phyloP scores from a whole-genome alignment of 2,888 invertebrate genomes.

The Alloscopus bannaensis region DNA sequence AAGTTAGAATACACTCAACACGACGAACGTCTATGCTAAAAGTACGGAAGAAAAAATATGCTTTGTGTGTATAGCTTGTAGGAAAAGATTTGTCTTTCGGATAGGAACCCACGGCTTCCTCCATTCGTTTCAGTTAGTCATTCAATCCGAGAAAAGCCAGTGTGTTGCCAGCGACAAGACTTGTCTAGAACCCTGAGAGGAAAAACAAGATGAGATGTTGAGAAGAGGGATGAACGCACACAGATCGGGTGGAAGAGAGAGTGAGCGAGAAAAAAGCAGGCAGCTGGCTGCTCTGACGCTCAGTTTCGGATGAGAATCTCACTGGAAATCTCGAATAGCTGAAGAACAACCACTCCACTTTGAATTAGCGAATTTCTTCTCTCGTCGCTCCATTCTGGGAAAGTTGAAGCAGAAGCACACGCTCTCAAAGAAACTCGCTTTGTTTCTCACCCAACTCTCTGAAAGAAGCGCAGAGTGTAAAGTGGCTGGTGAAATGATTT shows the following conservation, averaged over 20 bases:
- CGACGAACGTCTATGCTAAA: neutral
- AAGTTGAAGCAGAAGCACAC: neutral
- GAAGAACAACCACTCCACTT: too few relatives aligned
- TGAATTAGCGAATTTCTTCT: neutral
- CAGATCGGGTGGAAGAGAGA: conserved; percentile 8
- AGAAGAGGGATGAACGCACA: conserved; percentile 5
- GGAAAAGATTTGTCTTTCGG: neutral
- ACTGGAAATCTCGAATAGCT: conserved; percentile 43
- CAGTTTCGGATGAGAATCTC: conserved; percentile 51
- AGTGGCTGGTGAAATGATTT: neutral
- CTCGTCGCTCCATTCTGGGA: conserved; percentile 8
- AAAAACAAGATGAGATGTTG: neutral
- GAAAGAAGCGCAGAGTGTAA: neutral
- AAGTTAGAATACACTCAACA: neutral
- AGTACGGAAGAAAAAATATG: neutral
- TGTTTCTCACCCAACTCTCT: neutral
- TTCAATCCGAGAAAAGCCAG: conserved; percentile 4
- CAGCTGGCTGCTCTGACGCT: conserved; percentile 45
- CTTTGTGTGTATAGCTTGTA: neutral
- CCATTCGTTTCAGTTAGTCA: neutral
- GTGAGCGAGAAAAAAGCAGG: conserved; percentile 39
- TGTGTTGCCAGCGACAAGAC: neutral
- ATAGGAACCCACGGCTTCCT: neutral
- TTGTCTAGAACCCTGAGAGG: neutral
- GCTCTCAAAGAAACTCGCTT: conserved; percentile 3